These are phyloP conservation scores for Lycopodina hypogea DNA, from an alignment of 37 sponge, comb jelly and placozoan species.

Conservation along the genomic window DNA sequence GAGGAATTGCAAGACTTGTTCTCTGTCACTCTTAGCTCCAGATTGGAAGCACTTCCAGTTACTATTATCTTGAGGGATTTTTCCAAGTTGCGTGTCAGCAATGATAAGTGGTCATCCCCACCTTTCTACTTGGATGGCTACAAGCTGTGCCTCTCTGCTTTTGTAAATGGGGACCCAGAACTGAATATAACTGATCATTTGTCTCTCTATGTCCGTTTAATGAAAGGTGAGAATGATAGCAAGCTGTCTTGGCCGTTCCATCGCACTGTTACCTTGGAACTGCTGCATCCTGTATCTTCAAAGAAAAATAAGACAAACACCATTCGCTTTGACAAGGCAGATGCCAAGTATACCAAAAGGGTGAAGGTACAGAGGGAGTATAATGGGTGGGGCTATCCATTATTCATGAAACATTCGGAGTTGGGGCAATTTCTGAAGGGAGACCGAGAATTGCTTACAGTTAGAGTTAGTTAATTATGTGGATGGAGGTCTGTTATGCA, in stretches of 20 bases:
- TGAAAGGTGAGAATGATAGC: conserved; percentile 26
- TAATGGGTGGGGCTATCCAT: conserved; percentile 1
- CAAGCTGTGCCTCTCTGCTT: conserved; percentile 17
- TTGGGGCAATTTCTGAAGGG: background rate
- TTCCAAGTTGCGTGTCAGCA: background rate
- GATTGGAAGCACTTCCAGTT: background rate
- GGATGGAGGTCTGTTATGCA: too few relatives aligned
- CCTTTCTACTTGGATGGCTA: conserved; percentile 3
- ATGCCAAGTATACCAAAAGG: background rate
- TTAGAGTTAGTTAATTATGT: background rate
- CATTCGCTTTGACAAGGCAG: background rate
- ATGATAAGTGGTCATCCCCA: background rate
- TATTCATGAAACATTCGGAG: background rate
- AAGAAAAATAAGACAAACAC: background rate
- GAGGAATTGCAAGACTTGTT: background rate
- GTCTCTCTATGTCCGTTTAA: conserved; percentile 1
- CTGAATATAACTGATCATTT: background rate
- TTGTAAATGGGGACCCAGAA: conserved; percentile 22
- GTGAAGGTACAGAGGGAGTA: background rate
- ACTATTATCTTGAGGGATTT: background rate
- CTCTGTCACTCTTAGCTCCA: background rate
- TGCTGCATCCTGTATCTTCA: background rate
- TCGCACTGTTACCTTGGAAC: background rate
- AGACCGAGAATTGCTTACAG: background rate
- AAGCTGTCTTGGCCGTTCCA: conserved; percentile 31